These are phyloP conservation scores for Zingel zingel DNA, from an alignment of 2,113 vertebrate genomes.

Conservation along the genomic window DNA sequence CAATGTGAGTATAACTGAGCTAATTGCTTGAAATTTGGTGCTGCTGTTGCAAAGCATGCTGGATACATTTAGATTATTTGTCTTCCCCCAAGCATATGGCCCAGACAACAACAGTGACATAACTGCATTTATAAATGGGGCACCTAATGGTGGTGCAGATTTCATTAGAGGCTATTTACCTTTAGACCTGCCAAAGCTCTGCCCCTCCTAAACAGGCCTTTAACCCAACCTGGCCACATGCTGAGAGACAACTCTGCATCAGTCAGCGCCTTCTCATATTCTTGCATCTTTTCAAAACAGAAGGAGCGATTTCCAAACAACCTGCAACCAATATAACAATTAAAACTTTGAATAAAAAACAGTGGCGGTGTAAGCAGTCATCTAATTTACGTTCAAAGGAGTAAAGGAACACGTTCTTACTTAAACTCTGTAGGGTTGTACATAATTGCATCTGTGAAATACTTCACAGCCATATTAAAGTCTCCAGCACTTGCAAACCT, in stretches of 20 bases:
- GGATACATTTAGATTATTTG: neutral
- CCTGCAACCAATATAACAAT: constrained; percentile 56
- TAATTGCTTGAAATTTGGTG: neutral
- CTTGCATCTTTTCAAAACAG: constrained; percentile 86
- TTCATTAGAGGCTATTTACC: constrained; percentile 66
- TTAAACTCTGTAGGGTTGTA: constrained; percentile 87
- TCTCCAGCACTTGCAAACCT: constrained; percentile 78
- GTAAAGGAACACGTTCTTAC: constrained; percentile 62
- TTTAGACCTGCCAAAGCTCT: constrained; percentile 87
- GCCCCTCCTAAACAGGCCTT: constrained; percentile 87
- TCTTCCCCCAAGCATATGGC: neutral
- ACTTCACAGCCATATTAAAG: constrained; percentile 79
- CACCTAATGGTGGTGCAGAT: neutral
- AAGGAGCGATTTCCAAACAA: constrained; percentile 90
- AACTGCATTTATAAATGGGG: neutral
- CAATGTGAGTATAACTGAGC: neutral
- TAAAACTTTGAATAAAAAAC: neutral
- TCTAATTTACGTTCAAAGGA: neutral
- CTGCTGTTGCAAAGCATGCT: neutral
- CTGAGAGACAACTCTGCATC: constrained; percentile 82
- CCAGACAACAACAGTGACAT: neutral
- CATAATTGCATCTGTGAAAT: constrained; percentile 85
- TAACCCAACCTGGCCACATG: constrained; percentile 85
- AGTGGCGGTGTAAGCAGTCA: neutral
- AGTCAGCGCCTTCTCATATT: constrained; percentile 78